These are phyloP conservation scores for Protonemura montana DNA, from an alignment of 2,888 invertebrate genomes.

Conservation along the genomic window DNA sequence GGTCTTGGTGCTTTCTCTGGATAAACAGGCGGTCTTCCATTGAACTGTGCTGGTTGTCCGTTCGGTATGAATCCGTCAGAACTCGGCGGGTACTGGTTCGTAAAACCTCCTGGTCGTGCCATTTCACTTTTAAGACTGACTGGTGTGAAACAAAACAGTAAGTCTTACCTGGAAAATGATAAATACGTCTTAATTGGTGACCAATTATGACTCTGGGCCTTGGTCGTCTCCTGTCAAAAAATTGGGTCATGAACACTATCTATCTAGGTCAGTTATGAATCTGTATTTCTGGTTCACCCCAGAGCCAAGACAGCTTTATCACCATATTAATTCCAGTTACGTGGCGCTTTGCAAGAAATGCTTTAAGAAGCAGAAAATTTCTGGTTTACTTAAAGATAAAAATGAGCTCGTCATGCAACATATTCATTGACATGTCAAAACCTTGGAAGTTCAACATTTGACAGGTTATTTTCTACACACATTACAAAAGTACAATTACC, in stretches of 20 bases:
- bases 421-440: background rate
- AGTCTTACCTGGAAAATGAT: background rate
- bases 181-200: slow-evolving; percentile 10
- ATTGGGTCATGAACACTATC: slow-evolving; percentile 24
- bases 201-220: background rate
- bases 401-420: background rate
- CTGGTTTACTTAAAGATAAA: background rate
- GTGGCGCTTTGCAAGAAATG: background rate
- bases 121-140: background rate
- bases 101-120: background rate
- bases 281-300: background rate
- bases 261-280: slow-evolving; percentile 21
- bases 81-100: slow-evolving; percentile 9
- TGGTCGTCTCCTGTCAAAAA: background rate
- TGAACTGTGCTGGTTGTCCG: slow-evolving; percentile 46
- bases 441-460: background rate
- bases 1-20: slow-evolving; percentile 29
- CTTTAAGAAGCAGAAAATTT: background rate
- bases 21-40: slow-evolving; percentile 19
- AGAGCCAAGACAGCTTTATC: background rate
- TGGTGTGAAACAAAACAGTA: background rate
- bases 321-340: background rate
- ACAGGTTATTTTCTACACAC: background rate
- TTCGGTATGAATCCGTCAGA: slow-evolving; percentile 39
- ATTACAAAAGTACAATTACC: background rate